phyloP scores from a whole-genome alignment of 2,888 invertebrate species.

The Cecidostiba fungosa region DNA sequence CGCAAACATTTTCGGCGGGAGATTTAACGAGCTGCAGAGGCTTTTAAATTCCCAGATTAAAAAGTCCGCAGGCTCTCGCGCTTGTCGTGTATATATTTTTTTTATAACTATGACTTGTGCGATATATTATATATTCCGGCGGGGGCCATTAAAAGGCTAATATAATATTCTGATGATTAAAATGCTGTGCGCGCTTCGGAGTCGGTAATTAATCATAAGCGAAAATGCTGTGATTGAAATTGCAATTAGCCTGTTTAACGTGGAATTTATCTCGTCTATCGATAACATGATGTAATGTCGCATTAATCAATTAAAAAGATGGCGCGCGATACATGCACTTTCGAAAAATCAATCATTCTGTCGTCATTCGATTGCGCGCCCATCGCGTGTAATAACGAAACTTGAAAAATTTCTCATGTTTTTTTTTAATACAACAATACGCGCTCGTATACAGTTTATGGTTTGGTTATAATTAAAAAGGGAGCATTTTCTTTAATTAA shows the following conservation, averaged over 20 bases:
- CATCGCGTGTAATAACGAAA: not conserved
- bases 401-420: no score
- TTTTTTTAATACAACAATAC: no score
- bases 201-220: not conserved
- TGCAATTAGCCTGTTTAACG: not conserved
- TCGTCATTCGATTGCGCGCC: not conserved
- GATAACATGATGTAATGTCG: not conserved
- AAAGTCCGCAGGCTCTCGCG: not conserved
- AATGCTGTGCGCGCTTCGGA: not conserved
- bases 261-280: not conserved
- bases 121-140: not conserved
- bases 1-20: not conserved
- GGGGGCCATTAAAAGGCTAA: not conserved
- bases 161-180: not conserved
- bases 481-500: not conserved
- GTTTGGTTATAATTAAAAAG: not conserved
- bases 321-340: not conserved
- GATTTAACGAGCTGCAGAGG: constrained; percentile 1
- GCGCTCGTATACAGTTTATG: no score
- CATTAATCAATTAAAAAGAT: not conserved
- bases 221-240: not conserved
- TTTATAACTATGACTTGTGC: not conserved
- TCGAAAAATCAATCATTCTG: not conserved
- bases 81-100: not conserved
- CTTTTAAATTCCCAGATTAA: not conserved